phyloP scores from a whole-genome alignment of 2,888 invertebrate genomes.

The Atherix ibis region DNA sequence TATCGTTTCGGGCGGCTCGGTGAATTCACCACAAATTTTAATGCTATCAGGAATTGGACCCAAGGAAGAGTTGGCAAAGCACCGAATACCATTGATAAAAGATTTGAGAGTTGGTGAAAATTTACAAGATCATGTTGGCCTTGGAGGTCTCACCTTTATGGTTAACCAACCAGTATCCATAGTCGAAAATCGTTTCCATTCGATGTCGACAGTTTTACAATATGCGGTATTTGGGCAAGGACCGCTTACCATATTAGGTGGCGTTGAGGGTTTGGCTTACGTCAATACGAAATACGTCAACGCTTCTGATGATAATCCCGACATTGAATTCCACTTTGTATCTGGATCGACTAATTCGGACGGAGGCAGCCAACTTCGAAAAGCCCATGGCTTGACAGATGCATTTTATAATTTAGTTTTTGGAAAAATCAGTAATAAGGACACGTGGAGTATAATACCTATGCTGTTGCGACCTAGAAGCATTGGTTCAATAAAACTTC shows the following conservation, averaged over 20 bases:
- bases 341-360: constrained; percentile 79
- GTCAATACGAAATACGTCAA: constrained; percentile 78
- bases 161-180: constrained; percentile 65
- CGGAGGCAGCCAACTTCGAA: constrained; percentile 64
- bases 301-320: constrained; percentile 64
- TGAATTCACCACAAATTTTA: constrained; percentile 85
- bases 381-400: constrained; percentile 61
- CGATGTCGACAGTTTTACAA: constrained; percentile 61
- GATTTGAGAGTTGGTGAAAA: constrained; percentile 73
- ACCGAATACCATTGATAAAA: constrained; percentile 62
- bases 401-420: constrained; percentile 60
- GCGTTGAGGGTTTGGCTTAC: constrained; percentile 78
- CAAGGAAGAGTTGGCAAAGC: constrained; percentile 49
- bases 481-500: constrained; percentile 62
- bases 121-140: constrained; percentile 76
- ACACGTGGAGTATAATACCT: constrained; percentile 72
- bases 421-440: constrained; percentile 55
- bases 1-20: constrained; percentile 75
- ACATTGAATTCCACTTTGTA: constrained; percentile 78
- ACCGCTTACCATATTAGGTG: constrained; percentile 72
- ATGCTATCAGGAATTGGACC: constrained; percentile 88
- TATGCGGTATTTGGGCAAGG: constrained; percentile 74
- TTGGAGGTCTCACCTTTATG: constrained; percentile 71
- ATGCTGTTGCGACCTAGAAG: constrained; percentile 74
- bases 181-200: constrained; percentile 62